These are phyloP conservation scores for Beaufortia kweichowensis DNA, from an alignment of 2,113 vertebrate species.

Conservation along the genomic window DNA sequence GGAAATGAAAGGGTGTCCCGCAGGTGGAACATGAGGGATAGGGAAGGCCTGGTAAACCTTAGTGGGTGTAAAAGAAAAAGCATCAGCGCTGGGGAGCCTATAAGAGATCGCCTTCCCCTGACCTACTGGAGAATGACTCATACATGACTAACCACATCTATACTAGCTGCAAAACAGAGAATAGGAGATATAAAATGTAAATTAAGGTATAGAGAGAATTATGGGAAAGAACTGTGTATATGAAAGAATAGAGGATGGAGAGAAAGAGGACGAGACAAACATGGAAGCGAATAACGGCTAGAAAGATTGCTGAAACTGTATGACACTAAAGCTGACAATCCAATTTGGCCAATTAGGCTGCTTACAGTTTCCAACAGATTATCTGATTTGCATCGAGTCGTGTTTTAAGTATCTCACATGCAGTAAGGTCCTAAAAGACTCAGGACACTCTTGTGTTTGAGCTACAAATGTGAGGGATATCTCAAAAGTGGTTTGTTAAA, in stretches of 20 bases:
- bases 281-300: background rate
- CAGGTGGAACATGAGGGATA: constrained; percentile 2
- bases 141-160: constrained; percentile 19
- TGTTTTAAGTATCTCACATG: background rate
- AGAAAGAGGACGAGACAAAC: background rate
- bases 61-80: background rate
- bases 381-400: constrained; percentile 11
- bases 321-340: constrained; percentile 3
- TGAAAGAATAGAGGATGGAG: background rate
- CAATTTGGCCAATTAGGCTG: constrained; percentile 7
- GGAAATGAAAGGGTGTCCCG: constrained; percentile 14
- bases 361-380: constrained; percentile 1
- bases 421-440: too few relatives aligned
- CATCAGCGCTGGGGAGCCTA: background rate
- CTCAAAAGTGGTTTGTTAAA: too few relatives aligned
- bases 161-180: background rate
- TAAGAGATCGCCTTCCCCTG: background rate
- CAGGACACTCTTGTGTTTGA: too few relatives aligned
- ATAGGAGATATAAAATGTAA: background rate
- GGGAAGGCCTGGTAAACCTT: background rate
- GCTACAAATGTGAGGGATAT: too few relatives aligned
- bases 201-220: background rate
- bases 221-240: background rate
- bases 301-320: background rate
- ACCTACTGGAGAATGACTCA: constrained; percentile 23